These are phyloP conservation scores for Littorina saxatilis DNA, from an alignment of 1,140 invertebrate species.

Conservation along the genomic window DNA sequence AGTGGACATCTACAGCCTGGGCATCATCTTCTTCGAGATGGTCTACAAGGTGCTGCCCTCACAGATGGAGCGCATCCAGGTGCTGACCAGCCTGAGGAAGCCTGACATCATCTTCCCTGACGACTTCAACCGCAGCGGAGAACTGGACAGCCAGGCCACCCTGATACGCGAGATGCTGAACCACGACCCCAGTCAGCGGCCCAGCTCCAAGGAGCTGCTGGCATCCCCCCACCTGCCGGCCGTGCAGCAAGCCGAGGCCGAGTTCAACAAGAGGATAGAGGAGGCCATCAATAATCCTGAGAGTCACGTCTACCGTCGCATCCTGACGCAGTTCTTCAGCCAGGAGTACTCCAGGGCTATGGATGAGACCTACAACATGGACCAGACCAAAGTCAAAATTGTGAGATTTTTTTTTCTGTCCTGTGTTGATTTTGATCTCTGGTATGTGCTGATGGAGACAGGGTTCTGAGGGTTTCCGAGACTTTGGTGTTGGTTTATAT, in stretches of 20 bases:
- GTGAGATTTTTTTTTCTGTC: neutral
- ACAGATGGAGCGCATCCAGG: constrained; percentile 90
- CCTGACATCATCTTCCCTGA: constrained; percentile 83
- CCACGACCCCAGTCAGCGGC: constrained; percentile 89
- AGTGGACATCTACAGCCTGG: constrained; percentile 84
- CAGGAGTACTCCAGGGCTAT: constrained; percentile 80
- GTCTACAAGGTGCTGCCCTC: constrained; percentile 88
- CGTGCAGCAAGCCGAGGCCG: constrained; percentile 85
- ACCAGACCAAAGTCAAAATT: constrained; percentile 1
- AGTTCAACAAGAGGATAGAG: constrained; percentile 85
- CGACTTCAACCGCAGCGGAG: constrained; percentile 77
- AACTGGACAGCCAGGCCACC: constrained; percentile 57
- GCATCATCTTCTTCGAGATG: constrained; percentile 83
- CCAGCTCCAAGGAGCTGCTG: constrained; percentile 89
- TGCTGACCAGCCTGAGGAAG: constrained; percentile 83
- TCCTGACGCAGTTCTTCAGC: constrained; percentile 82
- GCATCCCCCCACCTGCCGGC: constrained; percentile 88
- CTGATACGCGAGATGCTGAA: constrained; percentile 86
- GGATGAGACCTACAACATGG: constrained; percentile 85
- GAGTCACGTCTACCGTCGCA: constrained; percentile 87
- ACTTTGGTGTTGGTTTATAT: too few species aligned
- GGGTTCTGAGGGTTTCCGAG: too few species aligned
- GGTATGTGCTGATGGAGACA: too few species aligned
- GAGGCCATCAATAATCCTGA: constrained; percentile 87
- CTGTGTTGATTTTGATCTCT: too few species aligned